Evolutionary conservation across 2,113 vertebrate species (phyloP).

Genomic region (Pipra filicauda): DNA sequence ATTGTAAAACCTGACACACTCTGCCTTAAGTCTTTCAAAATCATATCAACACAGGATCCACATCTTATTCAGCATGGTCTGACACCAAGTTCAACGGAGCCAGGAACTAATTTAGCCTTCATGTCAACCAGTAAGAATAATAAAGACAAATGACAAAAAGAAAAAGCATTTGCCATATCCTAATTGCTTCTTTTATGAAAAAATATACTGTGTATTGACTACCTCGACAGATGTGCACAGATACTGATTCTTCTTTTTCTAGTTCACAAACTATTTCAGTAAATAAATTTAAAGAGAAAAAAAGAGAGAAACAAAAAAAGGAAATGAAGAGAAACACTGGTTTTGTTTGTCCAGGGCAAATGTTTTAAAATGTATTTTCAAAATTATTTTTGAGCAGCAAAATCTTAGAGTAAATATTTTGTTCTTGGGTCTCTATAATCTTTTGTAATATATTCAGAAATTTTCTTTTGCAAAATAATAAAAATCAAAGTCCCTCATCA

Average conservation of each 20-base stretch:
- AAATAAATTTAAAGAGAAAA: background rate
- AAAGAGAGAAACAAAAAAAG: too few relatives aligned
- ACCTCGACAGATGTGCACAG: background rate
- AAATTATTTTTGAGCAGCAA: background rate
- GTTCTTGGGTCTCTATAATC: background rate
- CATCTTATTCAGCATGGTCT: background rate
- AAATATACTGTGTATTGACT: background rate
- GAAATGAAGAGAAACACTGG: background rate
- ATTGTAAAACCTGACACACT: background rate
- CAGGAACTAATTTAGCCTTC: background rate
- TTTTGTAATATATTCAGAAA: background rate
- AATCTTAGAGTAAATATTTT: background rate
- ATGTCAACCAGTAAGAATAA: background rate
- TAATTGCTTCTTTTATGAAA: background rate
- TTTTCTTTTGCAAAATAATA: background rate
- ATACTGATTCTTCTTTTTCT: background rate
- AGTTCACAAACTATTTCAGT: background rate
- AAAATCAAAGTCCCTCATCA: background rate
- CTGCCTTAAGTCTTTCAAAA: constrained; percentile 40
- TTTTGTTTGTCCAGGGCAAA: background rate
- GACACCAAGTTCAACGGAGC: background rate
- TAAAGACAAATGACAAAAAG: background rate
- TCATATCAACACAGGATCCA: background rate
- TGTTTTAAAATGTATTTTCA: background rate
- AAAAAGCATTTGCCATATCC: background rate